These are phyloP conservation scores for Passer montanus DNA, from an alignment of 2,113 vertebrate species.

Conservation along the genomic window DNA sequence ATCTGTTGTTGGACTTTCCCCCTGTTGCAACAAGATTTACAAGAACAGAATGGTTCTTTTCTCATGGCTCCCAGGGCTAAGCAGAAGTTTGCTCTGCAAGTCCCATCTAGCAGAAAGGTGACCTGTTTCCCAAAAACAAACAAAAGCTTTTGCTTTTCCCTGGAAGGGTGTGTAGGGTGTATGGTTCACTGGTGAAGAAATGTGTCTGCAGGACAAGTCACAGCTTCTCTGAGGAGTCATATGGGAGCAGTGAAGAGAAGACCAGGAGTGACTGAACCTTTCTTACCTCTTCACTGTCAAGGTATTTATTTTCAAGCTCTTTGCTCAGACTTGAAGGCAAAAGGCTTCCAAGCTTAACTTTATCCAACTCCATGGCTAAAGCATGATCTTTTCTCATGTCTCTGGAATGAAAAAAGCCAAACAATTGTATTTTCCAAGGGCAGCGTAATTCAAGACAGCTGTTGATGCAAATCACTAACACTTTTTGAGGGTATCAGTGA, in stretches of 20 bases:
- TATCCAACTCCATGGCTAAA: constrained; percentile 74
- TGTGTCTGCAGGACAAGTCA: neutral
- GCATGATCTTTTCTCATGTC: constrained; percentile 77
- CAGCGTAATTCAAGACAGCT: constrained; percentile 23
- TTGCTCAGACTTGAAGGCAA: constrained; percentile 67
- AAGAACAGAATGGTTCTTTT: neutral
- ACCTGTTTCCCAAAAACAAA: neutral
- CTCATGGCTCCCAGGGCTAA: neutral
- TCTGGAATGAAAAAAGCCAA: constrained; percentile 71
- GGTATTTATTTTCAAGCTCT: constrained; percentile 78
- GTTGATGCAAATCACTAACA: neutral
- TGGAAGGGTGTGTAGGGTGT: neutral
- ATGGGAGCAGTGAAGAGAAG: neutral
- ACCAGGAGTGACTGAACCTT: neutral
- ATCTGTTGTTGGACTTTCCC: neutral
- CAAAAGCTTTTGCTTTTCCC: neutral
- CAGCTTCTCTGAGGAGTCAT: neutral
- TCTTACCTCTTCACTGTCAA: constrained; percentile 80
- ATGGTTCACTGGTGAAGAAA: neutral
- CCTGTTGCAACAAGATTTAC: neutral
- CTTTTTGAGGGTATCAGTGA: neutral
- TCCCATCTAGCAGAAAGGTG: neutral
- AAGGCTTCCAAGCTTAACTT: constrained; percentile 75
- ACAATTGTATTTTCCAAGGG: constrained; percentile 7
- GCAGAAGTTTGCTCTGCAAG: neutral